Evolutionary conservation across 2,888 invertebrate genomes (phyloP).

Genomic region (Sarcophaga rosellei): DNA sequence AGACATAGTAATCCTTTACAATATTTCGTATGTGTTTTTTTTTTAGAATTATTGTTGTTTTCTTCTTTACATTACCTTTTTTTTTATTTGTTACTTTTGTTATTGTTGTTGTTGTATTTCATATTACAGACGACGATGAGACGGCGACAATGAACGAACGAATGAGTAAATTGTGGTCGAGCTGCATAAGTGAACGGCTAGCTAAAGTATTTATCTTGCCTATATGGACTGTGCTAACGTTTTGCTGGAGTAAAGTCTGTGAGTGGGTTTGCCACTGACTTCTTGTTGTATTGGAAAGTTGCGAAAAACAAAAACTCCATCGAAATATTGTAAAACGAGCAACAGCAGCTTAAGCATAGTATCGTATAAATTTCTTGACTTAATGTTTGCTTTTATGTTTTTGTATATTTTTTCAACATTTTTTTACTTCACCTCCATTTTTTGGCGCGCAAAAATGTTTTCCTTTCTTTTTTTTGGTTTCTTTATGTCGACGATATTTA

Average conservation of each 20-base stretch:
- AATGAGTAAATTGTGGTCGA: background rate
- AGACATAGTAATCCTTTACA: background rate
- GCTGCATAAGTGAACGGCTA: background rate
- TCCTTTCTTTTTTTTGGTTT: background rate
- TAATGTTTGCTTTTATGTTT: background rate
- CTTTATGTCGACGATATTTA: constrained; percentile 1
- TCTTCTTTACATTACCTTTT: background rate
- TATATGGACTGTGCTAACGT: background rate
- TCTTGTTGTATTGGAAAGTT: constrained; percentile 16
- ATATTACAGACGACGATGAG: background rate
- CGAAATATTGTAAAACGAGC: constrained; percentile 16
- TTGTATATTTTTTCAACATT: background rate
- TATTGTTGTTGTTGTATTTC: constrained; percentile 5
- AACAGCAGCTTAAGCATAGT: background rate
- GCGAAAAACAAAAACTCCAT: background rate
- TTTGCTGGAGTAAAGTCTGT: background rate
- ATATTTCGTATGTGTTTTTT: background rate
- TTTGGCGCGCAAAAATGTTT: constrained; percentile 60
- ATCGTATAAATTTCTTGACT: constrained; percentile 29
- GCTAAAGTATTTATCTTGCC: constrained; percentile 30
- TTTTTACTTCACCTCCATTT: background rate
- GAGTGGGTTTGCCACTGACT: background rate
- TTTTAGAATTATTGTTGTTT: background rate
- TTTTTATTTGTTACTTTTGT: background rate
- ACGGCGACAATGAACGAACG: background rate